Conservation (phyloP, 37 sponge, comb jelly and placozoan species). For the Halichondria panicea region DNA sequence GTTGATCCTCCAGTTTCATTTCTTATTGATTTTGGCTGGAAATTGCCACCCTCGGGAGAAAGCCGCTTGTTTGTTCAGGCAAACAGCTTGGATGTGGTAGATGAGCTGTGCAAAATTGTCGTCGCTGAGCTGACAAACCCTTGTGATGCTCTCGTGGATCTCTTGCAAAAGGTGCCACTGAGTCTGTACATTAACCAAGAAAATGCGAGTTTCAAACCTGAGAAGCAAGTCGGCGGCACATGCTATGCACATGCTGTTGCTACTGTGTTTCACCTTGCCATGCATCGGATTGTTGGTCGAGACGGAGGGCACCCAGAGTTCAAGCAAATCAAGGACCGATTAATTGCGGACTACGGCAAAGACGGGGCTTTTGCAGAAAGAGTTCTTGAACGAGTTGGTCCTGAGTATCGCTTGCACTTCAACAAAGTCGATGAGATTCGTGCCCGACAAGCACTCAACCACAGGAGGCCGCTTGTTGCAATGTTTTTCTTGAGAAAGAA, state of each 20-base stretch:
- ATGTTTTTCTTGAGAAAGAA: constrained; percentile 8
- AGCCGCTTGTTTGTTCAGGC: constrained; percentile 61
- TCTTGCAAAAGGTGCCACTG: constrained; percentile 28
- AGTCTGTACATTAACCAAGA: constrained; percentile 34
- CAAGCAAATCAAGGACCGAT: constrained; percentile 27
- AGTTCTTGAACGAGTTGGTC: constrained; percentile 41
- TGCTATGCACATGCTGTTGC: constrained; percentile 64
- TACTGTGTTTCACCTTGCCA: constrained; percentile 54
- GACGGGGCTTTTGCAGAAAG: constrained; percentile 34
- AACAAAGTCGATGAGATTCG: constrained; percentile 28
- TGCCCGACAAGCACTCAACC: constrained; percentile 46
- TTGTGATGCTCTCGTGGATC: constrained; percentile 16
- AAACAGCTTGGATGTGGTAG: constrained; percentile 53
- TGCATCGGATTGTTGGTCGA: constrained; percentile 59
- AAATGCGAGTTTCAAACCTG: constrained; percentile 30
- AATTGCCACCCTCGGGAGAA: constrained; percentile 49
- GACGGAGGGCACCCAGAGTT: constrained; percentile 43
- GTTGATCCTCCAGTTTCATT: constrained; percentile 20
- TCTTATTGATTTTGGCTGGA: constrained; percentile 38
- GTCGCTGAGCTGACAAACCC: constrained; percentile 7
- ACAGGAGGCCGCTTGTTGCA: constrained; percentile 36
- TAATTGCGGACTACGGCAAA: constrained; percentile 28
- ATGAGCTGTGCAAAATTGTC: constrained; percentile 44
- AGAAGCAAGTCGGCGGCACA: constrained; percentile 20
- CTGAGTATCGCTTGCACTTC: constrained; percentile 54